Conservation (phyloP, 2,113 vertebrate species). For the Apodemus sylvaticus region DNA sequence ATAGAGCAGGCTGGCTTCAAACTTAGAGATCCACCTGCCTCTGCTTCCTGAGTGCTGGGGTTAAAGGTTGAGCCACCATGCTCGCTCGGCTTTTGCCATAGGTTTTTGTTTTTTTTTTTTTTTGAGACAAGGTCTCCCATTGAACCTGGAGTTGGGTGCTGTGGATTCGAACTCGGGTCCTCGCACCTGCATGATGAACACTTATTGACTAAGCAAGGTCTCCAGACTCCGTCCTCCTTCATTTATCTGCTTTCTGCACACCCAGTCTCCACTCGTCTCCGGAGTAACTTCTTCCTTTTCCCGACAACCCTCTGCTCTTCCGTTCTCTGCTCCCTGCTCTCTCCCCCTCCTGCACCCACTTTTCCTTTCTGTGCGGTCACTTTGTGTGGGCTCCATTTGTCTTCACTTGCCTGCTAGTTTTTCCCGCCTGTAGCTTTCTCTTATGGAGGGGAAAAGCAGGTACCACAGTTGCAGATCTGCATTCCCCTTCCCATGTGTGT, state of each 20-base stretch:
- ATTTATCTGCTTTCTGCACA: background rate
- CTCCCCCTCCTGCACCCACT: background rate
- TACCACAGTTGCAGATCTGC: rapidly evolving
- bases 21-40: background rate
- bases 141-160: background rate
- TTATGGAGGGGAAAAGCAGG: background rate
- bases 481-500: rapidly evolving
- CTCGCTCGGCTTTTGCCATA: background rate
- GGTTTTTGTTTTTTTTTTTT: too few species aligned
- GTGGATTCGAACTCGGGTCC: background rate
- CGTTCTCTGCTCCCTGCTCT: too few species aligned
- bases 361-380: background rate
- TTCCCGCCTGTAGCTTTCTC: background rate
- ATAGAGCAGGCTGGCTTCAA: background rate
- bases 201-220: background rate
- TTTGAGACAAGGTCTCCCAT: background rate
- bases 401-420: background rate
- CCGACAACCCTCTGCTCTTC: background rate
- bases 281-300: background rate
- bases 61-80: background rate
- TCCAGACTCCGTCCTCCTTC: background rate
- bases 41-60: background rate
- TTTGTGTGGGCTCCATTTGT: background rate
- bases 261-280: background rate
- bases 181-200: background rate